Evolutionary conservation across 2,797 vertebrate genomes (phyloP), one percentile per base, ranked within the genome.

Genomic region (Columba guinea): DNA sequence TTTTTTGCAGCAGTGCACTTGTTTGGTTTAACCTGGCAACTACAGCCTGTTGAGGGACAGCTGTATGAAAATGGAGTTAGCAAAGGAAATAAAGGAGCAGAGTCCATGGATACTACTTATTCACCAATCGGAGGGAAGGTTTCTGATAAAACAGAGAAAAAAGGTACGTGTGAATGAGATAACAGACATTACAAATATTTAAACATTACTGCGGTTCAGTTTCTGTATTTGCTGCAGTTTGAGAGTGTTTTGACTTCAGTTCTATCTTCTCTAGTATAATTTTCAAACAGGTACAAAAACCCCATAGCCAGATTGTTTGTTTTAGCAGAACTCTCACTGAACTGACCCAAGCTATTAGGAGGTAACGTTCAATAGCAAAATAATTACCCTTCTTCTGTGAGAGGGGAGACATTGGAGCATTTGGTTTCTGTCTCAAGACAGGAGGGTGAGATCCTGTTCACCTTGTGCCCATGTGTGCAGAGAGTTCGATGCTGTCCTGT

Each of bases 21-120:
- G 98, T 99, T 99, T 97, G 99, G 99, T 97, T 98, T 99, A 98
- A 99, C 99, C 96, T 99, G 99, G 99, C 99, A 99, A 87, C 98
- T 99, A 80, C 99, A 98, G 95, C 99, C 99, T 75, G 98, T 99
- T 59, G 99, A 99, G 97, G 98, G 98, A 96, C 98, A 99, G 96
- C 98, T 99, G 87, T 99, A 99, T 94, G 99, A 99, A 97, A 99
- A 99, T 37, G 99, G 99, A 94, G 97, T 99, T 97, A 99, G 98
- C 97, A 98, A 99, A 71, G 98, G 98, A 78, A 98, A 98, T 95
- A 98, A 98, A 97, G 98, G 98, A 95, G 97, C 98, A 30, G 98
- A 99, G 87, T 97, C 97, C 93, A 86, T 97, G 93, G 99, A 98
- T 90, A 98, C 98, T 63, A 98, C 99, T 92, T 97, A 99, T 94